phyloP scores from a whole-genome alignment of 2,797 vertebrate species.

The Macroramphosus scolopax region DNA sequence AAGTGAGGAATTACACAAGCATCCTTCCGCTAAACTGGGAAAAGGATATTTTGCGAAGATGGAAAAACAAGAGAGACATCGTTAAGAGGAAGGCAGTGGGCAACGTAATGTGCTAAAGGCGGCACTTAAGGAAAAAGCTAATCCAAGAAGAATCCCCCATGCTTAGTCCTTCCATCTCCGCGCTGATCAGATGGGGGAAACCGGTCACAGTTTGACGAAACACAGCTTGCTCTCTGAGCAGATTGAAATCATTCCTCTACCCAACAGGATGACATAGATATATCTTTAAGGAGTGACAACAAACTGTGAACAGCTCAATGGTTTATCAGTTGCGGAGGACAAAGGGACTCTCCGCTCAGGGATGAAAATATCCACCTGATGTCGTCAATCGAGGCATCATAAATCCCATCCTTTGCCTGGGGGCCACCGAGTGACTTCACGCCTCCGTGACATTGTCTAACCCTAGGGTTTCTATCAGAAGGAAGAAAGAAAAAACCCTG shows the following conservation, averaged over 20 bases:
- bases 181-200: slow-evolving; percentile 49
- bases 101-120: slow-evolving; percentile 48
- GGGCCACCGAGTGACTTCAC: slow-evolving; percentile 68
- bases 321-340: slow-evolving; percentile 52
- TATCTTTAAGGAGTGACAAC: slow-evolving; percentile 50
- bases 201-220: slow-evolving; percentile 63
- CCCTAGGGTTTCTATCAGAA: slow-evolving; percentile 67
- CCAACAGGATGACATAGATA: slow-evolving; percentile 40
- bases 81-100: slow-evolving; percentile 25
- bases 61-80: slow-evolving; percentile 33
- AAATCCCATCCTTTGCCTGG: slow-evolving; percentile 58
- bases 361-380: slow-evolving; percentile 66
- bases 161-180: slow-evolving; percentile 41
- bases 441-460: slow-evolving; percentile 72
- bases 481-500: slow-evolving; percentile 51
- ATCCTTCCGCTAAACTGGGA: slow-evolving; percentile 35
- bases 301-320: slow-evolving; percentile 43
- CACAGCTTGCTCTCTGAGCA: slow-evolving; percentile 50
- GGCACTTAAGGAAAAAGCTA: slow-evolving; percentile 48
- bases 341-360: slow-evolving; percentile 46
- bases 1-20: slow-evolving; percentile 35
- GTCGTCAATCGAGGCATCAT: slow-evolving; percentile 63
- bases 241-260: slow-evolving; percentile 60
- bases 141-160: slow-evolving; percentile 41
- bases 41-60: slow-evolving; percentile 23